Percentiles rank a stretch among this genome's conserved stretches.
Conservation (phyloP, 2,888 invertebrate species). For the Acleris literana region DNA sequence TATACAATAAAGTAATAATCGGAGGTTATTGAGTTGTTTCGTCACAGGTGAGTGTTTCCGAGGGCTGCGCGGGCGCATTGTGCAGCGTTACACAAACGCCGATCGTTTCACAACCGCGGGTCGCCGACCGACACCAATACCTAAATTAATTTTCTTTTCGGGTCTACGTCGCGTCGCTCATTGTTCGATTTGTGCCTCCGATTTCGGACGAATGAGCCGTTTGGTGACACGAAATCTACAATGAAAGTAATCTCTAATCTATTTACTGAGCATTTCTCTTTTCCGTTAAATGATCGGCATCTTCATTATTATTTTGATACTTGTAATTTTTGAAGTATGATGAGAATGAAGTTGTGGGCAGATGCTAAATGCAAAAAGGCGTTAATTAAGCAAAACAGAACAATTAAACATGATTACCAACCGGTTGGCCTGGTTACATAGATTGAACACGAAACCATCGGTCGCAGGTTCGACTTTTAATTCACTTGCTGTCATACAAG, state of each 20-base stretch:
- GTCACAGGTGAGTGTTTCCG: slow-evolving; percentile 71
- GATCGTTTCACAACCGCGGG: slow-evolving; percentile 79
- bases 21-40: slow-evolving; percentile 50
- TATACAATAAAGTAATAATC: slow-evolving; percentile 29
- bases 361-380: too few species aligned
- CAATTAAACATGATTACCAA: too few species aligned
- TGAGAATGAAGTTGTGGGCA: too few species aligned
- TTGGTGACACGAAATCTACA: slow-evolving; percentile 59
- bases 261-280: slow-evolving; percentile 27
- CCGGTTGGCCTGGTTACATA: too few species aligned
- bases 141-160: slow-evolving; percentile 83
- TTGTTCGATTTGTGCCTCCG: slow-evolving; percentile 75
- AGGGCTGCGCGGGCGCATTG: slow-evolving; percentile 76
- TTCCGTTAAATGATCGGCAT: slow-evolving; percentile 18
- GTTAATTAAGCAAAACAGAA: too few species aligned
- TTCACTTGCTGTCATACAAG: background rate
- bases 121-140: slow-evolving; percentile 81
- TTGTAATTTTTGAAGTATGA: background rate
- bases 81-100: slow-evolving; percentile 79
- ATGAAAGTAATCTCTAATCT: slow-evolving; percentile 41
- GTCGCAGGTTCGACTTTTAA: background rate
- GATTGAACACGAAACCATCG: background rate
- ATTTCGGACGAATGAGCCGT: slow-evolving; percentile 64
- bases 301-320: slow-evolving; percentile 16
- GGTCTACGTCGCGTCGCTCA: slow-evolving; percentile 68